A percentile compares a stretch with the other conserved stretches of the same genome.
phyloP scores from a whole-genome alignment of 2,888 invertebrate genomes.

The Hyposoter didymator region DNA sequence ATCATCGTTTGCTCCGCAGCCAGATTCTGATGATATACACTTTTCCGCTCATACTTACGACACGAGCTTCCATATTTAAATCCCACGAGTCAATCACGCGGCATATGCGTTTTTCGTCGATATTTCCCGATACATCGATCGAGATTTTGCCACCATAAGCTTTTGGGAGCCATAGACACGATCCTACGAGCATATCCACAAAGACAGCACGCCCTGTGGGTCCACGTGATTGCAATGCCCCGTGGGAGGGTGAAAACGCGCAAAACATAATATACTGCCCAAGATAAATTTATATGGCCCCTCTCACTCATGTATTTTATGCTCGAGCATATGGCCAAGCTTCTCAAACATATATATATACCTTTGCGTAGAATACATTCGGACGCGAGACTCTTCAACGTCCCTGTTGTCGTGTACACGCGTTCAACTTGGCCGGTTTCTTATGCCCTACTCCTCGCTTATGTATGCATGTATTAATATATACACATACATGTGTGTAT shows the following conservation, averaged over 20 bases:
- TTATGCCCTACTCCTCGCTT: conserved; percentile 68
- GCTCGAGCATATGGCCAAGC: conserved; percentile 64
- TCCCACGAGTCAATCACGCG: background rate
- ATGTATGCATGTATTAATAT: conserved; percentile 9
- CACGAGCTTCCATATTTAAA: background rate
- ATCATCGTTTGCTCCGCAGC: conserved; percentile 50
- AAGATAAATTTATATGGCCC: conserved; percentile 75
- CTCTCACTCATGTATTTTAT: conserved; percentile 68
- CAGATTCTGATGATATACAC: background rate
- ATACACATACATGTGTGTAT: background rate
- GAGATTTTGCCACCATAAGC: background rate
- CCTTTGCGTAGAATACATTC: conserved; percentile 2
- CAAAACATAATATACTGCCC: conserved; percentile 78
- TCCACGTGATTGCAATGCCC: conserved; percentile 75
- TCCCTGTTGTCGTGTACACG: conserved; percentile 65
- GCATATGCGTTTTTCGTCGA: background rate
- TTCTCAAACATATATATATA: background rate
- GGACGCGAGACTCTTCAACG: conserved; percentile 41
- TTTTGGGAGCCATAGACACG: conserved; percentile 1
- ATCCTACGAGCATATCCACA: conserved; percentile 59
- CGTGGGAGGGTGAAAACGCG: conserved; percentile 75
- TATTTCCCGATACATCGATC: background rate
- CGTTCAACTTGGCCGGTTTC: conserved; percentile 77
- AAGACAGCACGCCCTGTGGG: conserved; percentile 57
- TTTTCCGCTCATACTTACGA: background rate